Conservation (phyloP, 2,797 vertebrate species). For the Hypotaenidia philippensis region DNA sequence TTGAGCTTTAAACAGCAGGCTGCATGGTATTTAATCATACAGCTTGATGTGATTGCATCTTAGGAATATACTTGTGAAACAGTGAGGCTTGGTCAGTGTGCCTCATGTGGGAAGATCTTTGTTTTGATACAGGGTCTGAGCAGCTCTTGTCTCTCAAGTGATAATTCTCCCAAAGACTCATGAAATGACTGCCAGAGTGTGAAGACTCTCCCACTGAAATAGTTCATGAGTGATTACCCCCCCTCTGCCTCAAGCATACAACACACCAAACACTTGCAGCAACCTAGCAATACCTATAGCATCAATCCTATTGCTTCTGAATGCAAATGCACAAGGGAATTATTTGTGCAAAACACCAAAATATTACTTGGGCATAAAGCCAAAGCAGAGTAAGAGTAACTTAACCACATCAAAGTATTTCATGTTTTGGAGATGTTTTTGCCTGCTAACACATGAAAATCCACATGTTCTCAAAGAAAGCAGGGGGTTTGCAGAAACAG, state of each 20-base stretch:
- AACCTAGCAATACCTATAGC: neutral
- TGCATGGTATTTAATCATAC: neutral
- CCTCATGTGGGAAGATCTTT: neutral
- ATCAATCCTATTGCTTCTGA: neutral
- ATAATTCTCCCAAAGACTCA: neutral
- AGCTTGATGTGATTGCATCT: neutral
- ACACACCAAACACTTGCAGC: neutral
- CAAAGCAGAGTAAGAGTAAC: conserved; percentile 15
- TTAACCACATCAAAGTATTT: neutral
- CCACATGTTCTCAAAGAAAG: neutral
- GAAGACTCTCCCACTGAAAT: neutral
- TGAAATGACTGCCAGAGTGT: neutral
- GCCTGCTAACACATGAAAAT: neutral
- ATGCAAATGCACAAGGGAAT: neutral
- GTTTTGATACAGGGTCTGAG: neutral
- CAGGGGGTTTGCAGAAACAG: neutral
- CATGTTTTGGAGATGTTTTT: neutral
- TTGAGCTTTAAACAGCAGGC: neutral
- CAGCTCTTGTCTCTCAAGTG: neutral
- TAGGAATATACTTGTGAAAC: neutral
- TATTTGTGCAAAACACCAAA: neutral
- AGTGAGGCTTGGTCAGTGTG: neutral
- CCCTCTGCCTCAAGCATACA: neutral
- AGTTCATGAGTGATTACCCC: neutral
- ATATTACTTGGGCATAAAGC: conserved; percentile 3